Conservation (phyloP, 2,113 vertebrate genomes). For the Hucho hucho region DNA sequence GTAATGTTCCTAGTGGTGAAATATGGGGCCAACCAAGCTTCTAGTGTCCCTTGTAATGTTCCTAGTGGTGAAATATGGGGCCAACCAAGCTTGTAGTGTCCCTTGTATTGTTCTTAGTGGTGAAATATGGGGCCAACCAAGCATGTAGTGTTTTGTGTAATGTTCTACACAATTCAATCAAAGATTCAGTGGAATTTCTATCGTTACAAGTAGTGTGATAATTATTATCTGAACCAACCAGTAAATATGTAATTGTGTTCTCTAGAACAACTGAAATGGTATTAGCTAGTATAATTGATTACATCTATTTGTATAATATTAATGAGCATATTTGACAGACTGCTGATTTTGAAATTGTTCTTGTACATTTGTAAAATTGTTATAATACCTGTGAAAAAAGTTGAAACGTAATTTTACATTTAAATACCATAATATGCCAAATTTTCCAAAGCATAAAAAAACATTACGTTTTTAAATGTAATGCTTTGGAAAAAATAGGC, state of each 20-base stretch:
- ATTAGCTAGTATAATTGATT: conserved; percentile 43
- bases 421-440: too few species aligned
- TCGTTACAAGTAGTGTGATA: conserved; percentile 29
- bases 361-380: not conserved
- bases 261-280: conserved; percentile 50
- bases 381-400: too few species aligned
- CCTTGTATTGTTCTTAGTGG: too few species aligned
- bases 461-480: too few species aligned
- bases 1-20: too few species aligned
- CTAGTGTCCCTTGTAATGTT: too few species aligned
- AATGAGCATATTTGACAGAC: not conserved
- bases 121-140: too few species aligned
- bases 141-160: not conserved
- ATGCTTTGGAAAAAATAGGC: not conserved
- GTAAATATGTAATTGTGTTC: conserved; percentile 49
- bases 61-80: too few species aligned
- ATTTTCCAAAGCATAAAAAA: too few species aligned
- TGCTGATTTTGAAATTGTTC: not conserved
- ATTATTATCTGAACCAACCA: conserved; percentile 48
- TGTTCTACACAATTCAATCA: conserved; percentile 27
- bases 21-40: too few species aligned
- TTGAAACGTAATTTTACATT: not conserved
- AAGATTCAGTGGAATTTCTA: conserved; percentile 22
- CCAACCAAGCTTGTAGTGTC: too few species aligned
- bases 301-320: not conserved